A percentile compares a stretch with the other conserved stretches of the same genome.
Evolutionary conservation across 1,140 invertebrate genomes (phyloP).

Genomic region (Holcopasites calliopsidis): DNA sequence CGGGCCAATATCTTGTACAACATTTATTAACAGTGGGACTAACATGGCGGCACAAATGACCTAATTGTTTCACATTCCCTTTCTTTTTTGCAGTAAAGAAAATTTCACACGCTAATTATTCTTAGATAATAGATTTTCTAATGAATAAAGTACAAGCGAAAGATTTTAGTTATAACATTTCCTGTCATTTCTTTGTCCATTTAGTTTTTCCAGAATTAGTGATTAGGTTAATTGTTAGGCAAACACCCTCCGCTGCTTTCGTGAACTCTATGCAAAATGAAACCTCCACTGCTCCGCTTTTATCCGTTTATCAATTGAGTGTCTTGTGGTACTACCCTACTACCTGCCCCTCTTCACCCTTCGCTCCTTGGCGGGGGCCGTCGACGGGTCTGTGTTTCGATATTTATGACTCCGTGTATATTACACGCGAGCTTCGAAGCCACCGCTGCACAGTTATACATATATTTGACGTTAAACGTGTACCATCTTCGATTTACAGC

Average conservation of each 20-base stretch:
- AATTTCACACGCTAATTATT: too few species aligned
- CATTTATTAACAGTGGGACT: too few species aligned
- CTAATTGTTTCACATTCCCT: too few species aligned
- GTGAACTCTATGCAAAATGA: slow-evolving; percentile 45
- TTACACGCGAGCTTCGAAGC: slow-evolving; percentile 48
- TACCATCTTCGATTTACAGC: slow-evolving; percentile 43
- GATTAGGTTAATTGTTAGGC: slow-evolving; percentile 47
- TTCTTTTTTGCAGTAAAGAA: too few species aligned
- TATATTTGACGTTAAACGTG: slow-evolving; percentile 45
- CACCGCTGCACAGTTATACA: slow-evolving; percentile 46
- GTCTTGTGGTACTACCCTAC: slow-evolving; percentile 48
- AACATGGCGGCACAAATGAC: too few species aligned
- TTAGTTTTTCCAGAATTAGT: background rate
- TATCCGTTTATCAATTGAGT: slow-evolving; percentile 67
- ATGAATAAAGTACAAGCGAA: too few species aligned
- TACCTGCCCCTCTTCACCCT: slow-evolving; percentile 29
- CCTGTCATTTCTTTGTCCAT: too few species aligned
- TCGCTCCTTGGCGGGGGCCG: slow-evolving; percentile 38
- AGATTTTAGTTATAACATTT: too few species aligned
- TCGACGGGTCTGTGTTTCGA: slow-evolving; percentile 61
- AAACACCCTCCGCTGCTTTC: background rate
- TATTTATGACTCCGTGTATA: slow-evolving; percentile 63
- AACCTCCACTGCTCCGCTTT: slow-evolving; percentile 49
- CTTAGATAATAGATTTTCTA: too few species aligned
- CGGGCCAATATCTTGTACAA: too few species aligned